phyloP scores from a whole-genome alignment of 1,140 invertebrate species.

The Platyura marginata region DNA sequence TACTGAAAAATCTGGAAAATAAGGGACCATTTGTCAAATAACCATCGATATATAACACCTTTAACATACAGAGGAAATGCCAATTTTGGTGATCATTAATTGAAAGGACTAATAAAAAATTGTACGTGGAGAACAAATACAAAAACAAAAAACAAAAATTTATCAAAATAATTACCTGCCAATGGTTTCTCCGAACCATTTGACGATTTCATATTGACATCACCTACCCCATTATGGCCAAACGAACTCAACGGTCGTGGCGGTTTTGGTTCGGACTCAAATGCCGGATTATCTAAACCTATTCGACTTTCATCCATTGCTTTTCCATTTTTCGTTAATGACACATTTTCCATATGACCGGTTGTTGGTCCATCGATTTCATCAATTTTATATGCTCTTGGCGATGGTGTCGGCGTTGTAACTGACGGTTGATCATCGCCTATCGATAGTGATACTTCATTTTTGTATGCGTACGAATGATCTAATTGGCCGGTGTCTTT shows the following conservation, averaged over 20 bases:
- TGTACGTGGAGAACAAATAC: background rate
- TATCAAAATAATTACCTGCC: slow-evolving; percentile 2
- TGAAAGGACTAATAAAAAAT: background rate
- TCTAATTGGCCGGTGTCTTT: slow-evolving; percentile 1
- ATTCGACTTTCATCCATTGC: slow-evolving; percentile 5
- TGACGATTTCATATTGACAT: slow-evolving; percentile 3
- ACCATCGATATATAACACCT: background rate
- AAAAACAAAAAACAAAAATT: background rate
- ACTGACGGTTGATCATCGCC: slow-evolving; percentile 3
- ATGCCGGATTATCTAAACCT: slow-evolving; percentile 14
- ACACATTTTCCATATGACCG: background rate
- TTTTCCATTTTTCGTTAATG: background rate
- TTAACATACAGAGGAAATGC: background rate
- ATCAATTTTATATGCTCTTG: slow-evolving; percentile 4
- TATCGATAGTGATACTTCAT: slow-evolving; percentile 5
- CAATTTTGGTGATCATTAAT: background rate
- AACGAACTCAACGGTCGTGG: slow-evolving; percentile 4
- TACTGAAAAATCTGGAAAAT: too few relatives aligned
- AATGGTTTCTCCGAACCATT: slow-evolving; percentile 2
- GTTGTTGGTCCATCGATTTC: background rate
- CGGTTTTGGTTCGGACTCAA: slow-evolving; percentile 8
- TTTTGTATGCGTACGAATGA: slow-evolving; percentile 4
- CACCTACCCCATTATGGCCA: slow-evolving; percentile 4
- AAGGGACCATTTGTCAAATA: background rate
- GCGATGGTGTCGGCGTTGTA: slow-evolving; percentile 1